Evolutionary conservation across 2,888 invertebrate genomes (phyloP), one percentile per base, ranked within the genome.

Genomic region (Drosophila paranaensis): DNA sequence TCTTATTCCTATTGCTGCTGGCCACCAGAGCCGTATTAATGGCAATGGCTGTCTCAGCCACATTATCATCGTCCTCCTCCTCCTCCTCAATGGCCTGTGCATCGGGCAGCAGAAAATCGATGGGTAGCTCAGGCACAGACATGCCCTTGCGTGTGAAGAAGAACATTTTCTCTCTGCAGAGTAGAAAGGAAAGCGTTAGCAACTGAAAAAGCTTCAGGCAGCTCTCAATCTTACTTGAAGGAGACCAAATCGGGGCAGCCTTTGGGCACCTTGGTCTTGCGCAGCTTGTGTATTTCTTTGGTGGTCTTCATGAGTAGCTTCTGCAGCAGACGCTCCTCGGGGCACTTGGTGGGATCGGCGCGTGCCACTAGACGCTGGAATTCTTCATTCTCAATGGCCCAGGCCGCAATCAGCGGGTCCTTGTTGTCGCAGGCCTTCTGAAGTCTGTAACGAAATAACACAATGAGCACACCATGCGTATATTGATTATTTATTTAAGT

Each of bases 151-250:
- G 95, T 1, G 98, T 98, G 93, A 98, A 98, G 94, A 98, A 98
- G 46, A 98, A 97, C 96, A 98, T 98, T 93, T 98, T 98, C 93
- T 98, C 98, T 94, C 98, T 98, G 94, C 37, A 94, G 94, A 39
- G 37, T 40, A 10, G 0, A 45, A 39, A 51, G 33, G 0, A 2
- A 53, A 51, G 42, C 11, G 14, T 60, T 20, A 40, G 35, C 2
- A 27, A 2, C 14, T n/a, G 4, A 2, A 33, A 9, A 0, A 0
- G 1, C 4, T 2, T 27, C 27, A 27, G 5, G 4, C 3, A 13
- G 3, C 2, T 30, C 13, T 16, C 6, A 10, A 1, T 95, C 96
- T 95, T 92, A 98, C 98, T 97, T 97, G 94, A 98, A 98, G 54
- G 98, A 97, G 87, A 97, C 96, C 78, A 97, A 94, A 93, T 98